phyloP scores from a whole-genome alignment of 2,797 vertebrate species.

The Falco novaeseelandiae region DNA sequence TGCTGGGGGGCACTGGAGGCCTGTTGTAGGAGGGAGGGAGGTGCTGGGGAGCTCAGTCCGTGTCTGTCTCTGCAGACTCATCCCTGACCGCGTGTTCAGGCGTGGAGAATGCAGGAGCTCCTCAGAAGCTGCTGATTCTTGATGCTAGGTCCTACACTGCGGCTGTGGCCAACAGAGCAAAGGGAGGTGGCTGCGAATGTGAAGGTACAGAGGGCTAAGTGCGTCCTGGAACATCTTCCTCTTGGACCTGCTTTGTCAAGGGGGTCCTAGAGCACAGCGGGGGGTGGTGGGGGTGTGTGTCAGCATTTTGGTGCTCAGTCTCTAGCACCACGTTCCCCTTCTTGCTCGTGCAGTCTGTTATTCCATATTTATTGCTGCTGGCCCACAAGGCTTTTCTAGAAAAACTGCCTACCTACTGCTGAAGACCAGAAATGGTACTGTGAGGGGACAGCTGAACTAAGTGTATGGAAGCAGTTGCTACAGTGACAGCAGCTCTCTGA shows the following conservation, averaged over 20 bases:
- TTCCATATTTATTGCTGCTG: not conserved
- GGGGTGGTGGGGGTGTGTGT: fast-evolving
- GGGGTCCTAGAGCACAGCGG: not conserved
- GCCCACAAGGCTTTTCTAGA: not conserved
- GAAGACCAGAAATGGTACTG: not conserved
- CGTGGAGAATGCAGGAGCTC: slow-evolving; percentile 84
- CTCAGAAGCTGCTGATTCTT: slow-evolving; percentile 95
- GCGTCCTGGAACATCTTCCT: not conserved
- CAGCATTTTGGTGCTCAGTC: not conserved
- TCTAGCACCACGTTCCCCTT: not conserved
- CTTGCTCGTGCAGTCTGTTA: fast-evolving
- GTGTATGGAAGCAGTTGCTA: not conserved
- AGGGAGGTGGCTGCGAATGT: slow-evolving; percentile 97
- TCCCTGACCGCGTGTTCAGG: slow-evolving; percentile 88
- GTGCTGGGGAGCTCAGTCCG: not conserved
- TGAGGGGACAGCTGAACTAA: not conserved
- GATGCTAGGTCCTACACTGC: slow-evolving; percentile 97
- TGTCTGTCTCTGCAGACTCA: slow-evolving; percentile 82
- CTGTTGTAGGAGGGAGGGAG: not conserved
- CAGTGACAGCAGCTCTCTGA: not conserved
- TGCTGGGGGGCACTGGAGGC: not conserved
- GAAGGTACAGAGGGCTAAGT: slow-evolving; percentile 83
- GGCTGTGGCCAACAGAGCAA: slow-evolving; percentile 96
- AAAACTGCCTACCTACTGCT: not conserved
- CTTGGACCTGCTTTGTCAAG: not conserved